Evolutionary conservation across 2,113 vertebrate species (phyloP).

Genomic region (Ibidorhyncha struthersii): DNA sequence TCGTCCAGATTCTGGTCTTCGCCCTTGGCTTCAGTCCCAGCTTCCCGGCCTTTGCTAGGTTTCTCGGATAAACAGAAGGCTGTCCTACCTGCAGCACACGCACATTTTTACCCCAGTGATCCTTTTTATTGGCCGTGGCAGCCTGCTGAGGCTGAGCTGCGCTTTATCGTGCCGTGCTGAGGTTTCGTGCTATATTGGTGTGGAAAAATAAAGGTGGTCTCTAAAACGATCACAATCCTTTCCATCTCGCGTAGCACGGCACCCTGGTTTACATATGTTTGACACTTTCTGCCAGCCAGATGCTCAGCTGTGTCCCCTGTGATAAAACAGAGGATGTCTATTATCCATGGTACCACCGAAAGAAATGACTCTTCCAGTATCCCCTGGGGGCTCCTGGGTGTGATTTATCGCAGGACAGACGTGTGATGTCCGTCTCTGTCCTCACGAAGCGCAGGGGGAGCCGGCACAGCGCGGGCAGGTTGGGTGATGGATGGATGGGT

Average conservation of each 20-base stretch:
- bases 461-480: background rate
- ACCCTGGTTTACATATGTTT: accelerated
- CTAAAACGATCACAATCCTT: background rate
- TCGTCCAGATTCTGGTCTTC: background rate
- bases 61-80: background rate
- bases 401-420: background rate
- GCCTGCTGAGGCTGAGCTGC: background rate
- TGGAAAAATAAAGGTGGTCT: background rate
- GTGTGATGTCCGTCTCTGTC: accelerated
- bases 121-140: background rate
- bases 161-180: background rate
- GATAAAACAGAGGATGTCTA: background rate
- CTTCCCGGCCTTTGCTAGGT: background rate
- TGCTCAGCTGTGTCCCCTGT: background rate
- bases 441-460: background rate
- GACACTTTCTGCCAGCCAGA: background rate
- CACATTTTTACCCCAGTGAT: background rate
- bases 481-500: background rate
- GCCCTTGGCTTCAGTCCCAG: constrained; percentile 34
- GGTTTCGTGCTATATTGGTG: accelerated
- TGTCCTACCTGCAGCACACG: background rate
- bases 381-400: background rate
- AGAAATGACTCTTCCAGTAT: background rate
- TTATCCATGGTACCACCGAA: background rate
- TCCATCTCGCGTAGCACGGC: accelerated